These are phyloP conservation scores for Agrilus planipennis DNA, from an alignment of 1,140 invertebrate species.

Conservation along the genomic window DNA sequence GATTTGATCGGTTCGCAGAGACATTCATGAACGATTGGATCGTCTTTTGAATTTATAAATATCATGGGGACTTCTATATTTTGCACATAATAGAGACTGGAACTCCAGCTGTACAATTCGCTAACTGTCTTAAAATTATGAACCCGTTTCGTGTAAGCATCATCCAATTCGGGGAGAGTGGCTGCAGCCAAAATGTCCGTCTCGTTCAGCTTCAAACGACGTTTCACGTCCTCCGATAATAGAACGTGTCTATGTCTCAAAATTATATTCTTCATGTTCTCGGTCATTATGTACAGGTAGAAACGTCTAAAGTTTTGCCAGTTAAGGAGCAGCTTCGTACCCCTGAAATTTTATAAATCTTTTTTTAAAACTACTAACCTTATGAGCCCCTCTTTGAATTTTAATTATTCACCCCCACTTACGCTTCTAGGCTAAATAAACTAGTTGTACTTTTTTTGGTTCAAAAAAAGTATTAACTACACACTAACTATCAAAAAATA, in stretches of 20 bases:
- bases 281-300: constrained; percentile 87
- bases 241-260: constrained; percentile 63
- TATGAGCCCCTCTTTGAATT: background rate
- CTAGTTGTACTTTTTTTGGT: too few species aligned
- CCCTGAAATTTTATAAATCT: too few species aligned
- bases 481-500: too few species aligned
- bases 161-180: constrained; percentile 75
- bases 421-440: too few species aligned
- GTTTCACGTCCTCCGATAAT: constrained; percentile 61
- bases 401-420: too few species aligned
- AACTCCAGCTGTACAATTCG: constrained; percentile 74
- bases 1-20: constrained; percentile 59
- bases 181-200: constrained; percentile 72
- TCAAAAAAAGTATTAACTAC: too few species aligned
- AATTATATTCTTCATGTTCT: constrained; percentile 78
- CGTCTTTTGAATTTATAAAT: constrained; percentile 79
- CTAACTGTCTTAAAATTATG: constrained; percentile 63
- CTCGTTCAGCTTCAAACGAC: constrained; percentile 55
- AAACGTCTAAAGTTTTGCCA: constrained; percentile 80
- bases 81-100: constrained; percentile 61
- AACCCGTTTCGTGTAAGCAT: constrained; percentile 72
- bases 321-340: constrained; percentile 63
- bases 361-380: too few species aligned
- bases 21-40: constrained; percentile 72
- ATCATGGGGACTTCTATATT: constrained; percentile 74